Evolutionary conservation across 2,797 vertebrate genomes (phyloP), one percentile per base, ranked within the genome.

Genomic region (Euphonia xanthogaster): DNA sequence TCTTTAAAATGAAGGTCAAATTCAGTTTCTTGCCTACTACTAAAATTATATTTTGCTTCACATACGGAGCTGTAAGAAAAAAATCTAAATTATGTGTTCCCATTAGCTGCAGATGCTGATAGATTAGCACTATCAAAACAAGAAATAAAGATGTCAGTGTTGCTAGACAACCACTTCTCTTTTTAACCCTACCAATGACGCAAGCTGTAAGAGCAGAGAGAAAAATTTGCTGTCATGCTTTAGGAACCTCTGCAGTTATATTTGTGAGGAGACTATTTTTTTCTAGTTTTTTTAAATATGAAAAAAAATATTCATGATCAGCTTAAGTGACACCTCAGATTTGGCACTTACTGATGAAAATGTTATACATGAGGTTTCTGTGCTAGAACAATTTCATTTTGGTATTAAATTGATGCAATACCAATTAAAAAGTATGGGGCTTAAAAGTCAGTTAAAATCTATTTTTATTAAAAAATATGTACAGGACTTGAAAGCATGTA

Each of bases 141-240:
- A 90, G 86, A 82, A 93, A 80, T 62, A 81, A 85, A 86, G 85
- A 94, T 93, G 67, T 91, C 79, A 88, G 67, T 33, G 93, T 95
- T 96, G 91, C 94, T 96, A 96, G 93, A 97, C 90, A 96, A 90
- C 94, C 85, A 67, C 45, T 91, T 93, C 60, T 93, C 73, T 81
- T 94, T 96, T 90, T 81, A 95, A 72, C 76, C 48, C 58, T 76
- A 40, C 42, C 72, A 62, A 58, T 86, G 72, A 81, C 30, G 73
- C 76, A 68, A 54, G 53, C 80, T 73, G 18, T 8, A 68, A 90
- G 61, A 92, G 21, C 27, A 77, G 37, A 68, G 14, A 88, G 33
- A 31, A 90, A 91, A 79, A 88, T 50, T 63, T 76, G 53, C 39
- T 75, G 57, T 60, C 24, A 58, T 31, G 13, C 21, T 91, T 92